Conservation (phyloP, 2,113 vertebrate genomes). For the Eidolon helvum region DNA sequence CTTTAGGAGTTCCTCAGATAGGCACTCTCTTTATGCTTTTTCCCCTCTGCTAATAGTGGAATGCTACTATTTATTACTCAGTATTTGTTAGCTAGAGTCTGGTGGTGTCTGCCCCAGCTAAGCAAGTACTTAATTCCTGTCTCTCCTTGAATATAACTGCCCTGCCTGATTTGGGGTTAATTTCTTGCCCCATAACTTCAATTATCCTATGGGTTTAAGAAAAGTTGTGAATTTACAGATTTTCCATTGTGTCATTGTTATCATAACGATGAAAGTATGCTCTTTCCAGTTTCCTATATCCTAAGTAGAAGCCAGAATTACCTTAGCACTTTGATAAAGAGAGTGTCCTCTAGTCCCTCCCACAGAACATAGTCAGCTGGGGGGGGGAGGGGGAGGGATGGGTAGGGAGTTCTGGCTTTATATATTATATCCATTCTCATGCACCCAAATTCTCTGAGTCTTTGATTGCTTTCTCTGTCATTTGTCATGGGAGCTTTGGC, state of each 20-base stretch:
- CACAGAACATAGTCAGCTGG: background rate
- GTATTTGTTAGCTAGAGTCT: background rate
- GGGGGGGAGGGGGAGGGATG: too few relatives aligned
- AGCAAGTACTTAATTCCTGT: background rate
- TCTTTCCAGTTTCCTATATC: background rate
- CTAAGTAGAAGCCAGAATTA: background rate
- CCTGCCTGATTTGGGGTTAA: background rate
- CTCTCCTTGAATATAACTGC: background rate
- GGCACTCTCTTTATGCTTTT: background rate
- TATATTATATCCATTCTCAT: background rate
- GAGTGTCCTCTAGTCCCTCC: background rate
- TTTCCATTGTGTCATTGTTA: background rate
- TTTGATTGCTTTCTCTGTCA: background rate
- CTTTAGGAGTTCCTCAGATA: background rate
- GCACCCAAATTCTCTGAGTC: background rate
- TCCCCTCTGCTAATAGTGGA: background rate
- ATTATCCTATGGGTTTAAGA: background rate
- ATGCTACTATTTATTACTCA: background rate
- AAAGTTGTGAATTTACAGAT: background rate
- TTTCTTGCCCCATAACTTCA: background rate
- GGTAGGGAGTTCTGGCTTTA: background rate
- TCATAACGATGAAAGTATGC: background rate
- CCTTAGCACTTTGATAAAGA: background rate
- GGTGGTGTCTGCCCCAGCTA: too few relatives aligned
- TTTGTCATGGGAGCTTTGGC: background rate